phyloP scores from a whole-genome alignment of 2,113 vertebrate species.

The Girardinichthys multiradiatus region DNA sequence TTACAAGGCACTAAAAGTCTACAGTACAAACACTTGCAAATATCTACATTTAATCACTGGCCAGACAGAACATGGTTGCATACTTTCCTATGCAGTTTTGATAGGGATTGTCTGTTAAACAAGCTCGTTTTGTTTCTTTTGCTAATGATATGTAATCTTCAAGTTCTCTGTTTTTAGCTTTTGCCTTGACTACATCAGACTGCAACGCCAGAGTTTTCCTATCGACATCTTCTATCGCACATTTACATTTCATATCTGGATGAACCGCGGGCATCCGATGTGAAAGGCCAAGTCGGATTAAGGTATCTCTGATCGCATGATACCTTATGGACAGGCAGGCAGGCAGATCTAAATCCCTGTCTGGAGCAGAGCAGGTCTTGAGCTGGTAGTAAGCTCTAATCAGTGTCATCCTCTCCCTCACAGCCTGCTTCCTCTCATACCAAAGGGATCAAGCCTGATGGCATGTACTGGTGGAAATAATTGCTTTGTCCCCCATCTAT shows the following conservation, averaged over 20 bases:
- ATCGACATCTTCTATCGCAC: constrained; percentile 63
- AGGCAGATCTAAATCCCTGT: constrained; percentile 76
- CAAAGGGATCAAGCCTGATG: constrained; percentile 68
- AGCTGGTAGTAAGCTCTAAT: constrained; percentile 76
- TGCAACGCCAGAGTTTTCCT: constrained; percentile 63
- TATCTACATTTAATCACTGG: neutral
- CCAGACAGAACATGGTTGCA: constrained; percentile 1
- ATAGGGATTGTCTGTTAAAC: neutral
- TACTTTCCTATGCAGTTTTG: neutral
- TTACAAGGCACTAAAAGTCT: neutral
- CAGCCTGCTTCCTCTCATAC: constrained; percentile 35
- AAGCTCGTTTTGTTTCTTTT: neutral
- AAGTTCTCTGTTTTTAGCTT: constrained; percentile 1
- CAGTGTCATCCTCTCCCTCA: constrained; percentile 65
- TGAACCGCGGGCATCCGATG: constrained; percentile 34
- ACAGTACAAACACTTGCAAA: neutral
- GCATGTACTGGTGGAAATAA: constrained; percentile 69
- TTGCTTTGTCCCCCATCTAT: constrained; percentile 71
- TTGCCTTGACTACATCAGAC: constrained; percentile 59
- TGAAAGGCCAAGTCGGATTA: constrained; percentile 83
- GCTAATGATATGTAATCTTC: constrained; percentile 9
- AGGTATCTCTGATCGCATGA: constrained; percentile 72
- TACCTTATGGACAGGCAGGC: constrained; percentile 55
- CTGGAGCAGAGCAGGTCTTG: constrained; percentile 64
- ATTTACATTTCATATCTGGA: constrained; percentile 75